phyloP scores from a whole-genome alignment of 2,113 vertebrate species.

The Oxyruncus cristatus region DNA sequence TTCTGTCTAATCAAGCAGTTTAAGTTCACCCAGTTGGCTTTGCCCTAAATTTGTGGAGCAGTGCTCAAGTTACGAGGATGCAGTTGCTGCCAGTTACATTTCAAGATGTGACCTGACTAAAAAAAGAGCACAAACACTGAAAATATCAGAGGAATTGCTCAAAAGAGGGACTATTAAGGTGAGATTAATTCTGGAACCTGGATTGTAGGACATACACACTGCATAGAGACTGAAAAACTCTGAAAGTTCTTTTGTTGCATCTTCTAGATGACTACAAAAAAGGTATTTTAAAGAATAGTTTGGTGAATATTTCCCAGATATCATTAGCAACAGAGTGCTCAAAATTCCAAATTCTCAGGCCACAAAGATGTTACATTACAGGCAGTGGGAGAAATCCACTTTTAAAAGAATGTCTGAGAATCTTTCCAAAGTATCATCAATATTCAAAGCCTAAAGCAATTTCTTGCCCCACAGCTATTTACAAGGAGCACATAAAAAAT shows the following conservation, averaged over 20 bases:
- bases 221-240: background rate
- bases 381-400: background rate
- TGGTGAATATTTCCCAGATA: background rate
- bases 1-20: background rate
- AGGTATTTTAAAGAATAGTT: background rate
- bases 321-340: background rate
- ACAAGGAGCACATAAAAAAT: background rate
- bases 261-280: background rate
- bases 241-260: background rate
- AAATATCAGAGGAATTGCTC: background rate
- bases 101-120: background rate
- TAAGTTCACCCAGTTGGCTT: background rate
- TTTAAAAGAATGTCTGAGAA: background rate
- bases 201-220: background rate
- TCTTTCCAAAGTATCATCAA: background rate
- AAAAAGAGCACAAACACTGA: background rate
- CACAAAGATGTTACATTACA: background rate
- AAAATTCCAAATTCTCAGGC: background rate
- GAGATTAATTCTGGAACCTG: background rate
- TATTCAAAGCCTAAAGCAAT: background rate
- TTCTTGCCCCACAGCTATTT: background rate
- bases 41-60: background rate
- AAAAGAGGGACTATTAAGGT: background rate
- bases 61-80: background rate
- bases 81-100: background rate